Conservation (phyloP, 1,140 invertebrate genomes). For the Leptonema lineaticorne region DNA sequence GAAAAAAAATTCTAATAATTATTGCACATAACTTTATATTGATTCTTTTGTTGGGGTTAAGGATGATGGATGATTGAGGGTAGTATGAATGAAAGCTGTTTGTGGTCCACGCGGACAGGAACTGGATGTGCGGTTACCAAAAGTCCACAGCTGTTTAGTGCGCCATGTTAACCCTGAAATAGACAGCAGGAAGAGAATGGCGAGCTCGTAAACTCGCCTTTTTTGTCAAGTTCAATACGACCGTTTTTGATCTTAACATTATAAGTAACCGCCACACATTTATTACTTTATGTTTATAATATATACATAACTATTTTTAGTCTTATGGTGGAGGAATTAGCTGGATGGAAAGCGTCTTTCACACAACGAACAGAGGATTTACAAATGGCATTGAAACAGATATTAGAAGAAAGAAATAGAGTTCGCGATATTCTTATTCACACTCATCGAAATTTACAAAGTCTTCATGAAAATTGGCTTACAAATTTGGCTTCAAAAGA, state of each 20-base stretch:
- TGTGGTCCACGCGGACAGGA: too few relatives aligned
- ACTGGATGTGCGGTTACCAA: too few relatives aligned
- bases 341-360: constrained; percentile 78
- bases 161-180: too few relatives aligned
- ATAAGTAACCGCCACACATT: background rate
- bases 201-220: too few relatives aligned
- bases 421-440: constrained; percentile 69
- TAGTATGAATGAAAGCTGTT: too few relatives aligned
- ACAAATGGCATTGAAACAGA: constrained; percentile 70
- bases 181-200: too few relatives aligned
- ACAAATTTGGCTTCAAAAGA: constrained; percentile 47
- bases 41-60: too few relatives aligned
- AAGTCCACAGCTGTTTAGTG: too few relatives aligned
- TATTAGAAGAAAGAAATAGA: constrained; percentile 73
- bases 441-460: constrained; percentile 65
- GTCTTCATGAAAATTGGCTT: constrained; percentile 54
- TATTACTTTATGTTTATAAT: too few relatives aligned
- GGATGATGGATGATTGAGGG: too few relatives aligned
- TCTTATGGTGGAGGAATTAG: constrained; percentile 87
- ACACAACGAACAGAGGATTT: constrained; percentile 74
- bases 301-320: constrained; percentile 55
- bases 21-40: too few relatives aligned
- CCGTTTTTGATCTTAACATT: background rate
- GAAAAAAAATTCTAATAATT: too few relatives aligned
- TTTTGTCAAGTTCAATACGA: background rate